Conservation (phyloP, 2,797 vertebrate genomes). For the Cryptoprocta ferox region DNA sequence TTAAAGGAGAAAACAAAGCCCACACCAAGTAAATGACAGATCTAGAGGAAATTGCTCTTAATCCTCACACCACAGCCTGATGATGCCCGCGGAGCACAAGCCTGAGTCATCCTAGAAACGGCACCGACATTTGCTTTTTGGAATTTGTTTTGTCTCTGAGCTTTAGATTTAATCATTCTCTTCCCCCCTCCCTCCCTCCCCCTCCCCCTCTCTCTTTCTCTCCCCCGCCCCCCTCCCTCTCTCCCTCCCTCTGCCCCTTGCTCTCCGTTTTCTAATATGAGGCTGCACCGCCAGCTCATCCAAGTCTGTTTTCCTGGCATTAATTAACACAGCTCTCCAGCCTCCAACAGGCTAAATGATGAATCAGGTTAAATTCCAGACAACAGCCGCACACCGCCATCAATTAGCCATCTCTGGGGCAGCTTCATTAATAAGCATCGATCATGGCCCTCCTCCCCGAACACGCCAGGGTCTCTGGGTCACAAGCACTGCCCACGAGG, state of each 20-base stretch:
- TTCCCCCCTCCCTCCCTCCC: slow-evolving; percentile 28
- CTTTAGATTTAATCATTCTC: slow-evolving; percentile 85
- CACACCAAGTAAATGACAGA: slow-evolving; percentile 72
- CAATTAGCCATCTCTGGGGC: slow-evolving; percentile 89
- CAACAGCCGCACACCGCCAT: slow-evolving; percentile 87
- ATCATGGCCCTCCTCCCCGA: slow-evolving; percentile 83
- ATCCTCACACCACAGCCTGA: slow-evolving; percentile 59
- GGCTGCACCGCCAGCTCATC: slow-evolving; percentile 70
- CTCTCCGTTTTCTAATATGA: slow-evolving; percentile 65
- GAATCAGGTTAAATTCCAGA: slow-evolving; percentile 90
- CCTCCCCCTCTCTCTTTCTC: slow-evolving; percentile 49
- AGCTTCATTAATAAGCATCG: slow-evolving; percentile 89
- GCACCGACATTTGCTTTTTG: slow-evolving; percentile 83
- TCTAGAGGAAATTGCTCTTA: slow-evolving; percentile 73
- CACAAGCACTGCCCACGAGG: slow-evolving; percentile 58
- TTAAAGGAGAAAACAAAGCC: slow-evolving; percentile 52
- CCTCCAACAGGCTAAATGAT: slow-evolving; percentile 87
- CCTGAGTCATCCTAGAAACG: slow-evolving; percentile 86
- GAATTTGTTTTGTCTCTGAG: slow-evolving; percentile 83
- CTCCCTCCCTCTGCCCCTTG: slow-evolving; percentile 67
- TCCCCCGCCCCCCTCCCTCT: neutral
- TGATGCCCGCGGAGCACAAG: slow-evolving; percentile 69
- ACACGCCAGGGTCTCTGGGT: slow-evolving; percentile 76
- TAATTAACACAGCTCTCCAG: slow-evolving; percentile 87
- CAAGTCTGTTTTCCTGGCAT: slow-evolving; percentile 86